Percentiles rank a stretch among this genome's conserved stretches.
phyloP scores from a whole-genome alignment of 1,140 invertebrate genomes.

The Orchesella cincta region DNA sequence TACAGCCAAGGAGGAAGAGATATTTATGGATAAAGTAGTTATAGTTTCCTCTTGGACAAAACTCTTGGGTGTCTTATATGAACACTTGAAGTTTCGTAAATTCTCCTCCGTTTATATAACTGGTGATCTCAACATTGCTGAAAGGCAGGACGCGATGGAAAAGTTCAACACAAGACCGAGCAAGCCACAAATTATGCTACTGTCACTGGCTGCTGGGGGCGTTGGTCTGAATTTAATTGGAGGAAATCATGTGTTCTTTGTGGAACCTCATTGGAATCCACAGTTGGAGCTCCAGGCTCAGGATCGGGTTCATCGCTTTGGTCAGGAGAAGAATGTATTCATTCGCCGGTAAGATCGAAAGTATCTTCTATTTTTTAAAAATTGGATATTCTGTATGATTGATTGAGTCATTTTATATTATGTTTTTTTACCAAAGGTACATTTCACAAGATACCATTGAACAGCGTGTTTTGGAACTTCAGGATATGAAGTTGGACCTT shows the following conservation, averaged over 20 bases:
- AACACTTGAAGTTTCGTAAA: conserved; percentile 61
- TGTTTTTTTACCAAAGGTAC: not conserved
- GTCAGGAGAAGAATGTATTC: conserved; percentile 76
- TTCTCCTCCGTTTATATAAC: conserved; percentile 66
- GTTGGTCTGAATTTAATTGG: conserved; percentile 88
- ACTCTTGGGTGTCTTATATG: conserved; percentile 69
- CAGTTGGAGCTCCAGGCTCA: conserved; percentile 88
- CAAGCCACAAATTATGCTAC: conserved; percentile 66
- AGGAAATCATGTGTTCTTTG: conserved; percentile 82
- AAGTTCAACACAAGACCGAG: conserved; percentile 41
- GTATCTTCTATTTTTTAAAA: not conserved
- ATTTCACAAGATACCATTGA: not conserved
- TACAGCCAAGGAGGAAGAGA: conserved; percentile 27
- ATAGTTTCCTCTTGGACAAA: conserved; percentile 86
- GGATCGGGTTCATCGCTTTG: conserved; percentile 86
- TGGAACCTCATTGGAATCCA: conserved; percentile 95
- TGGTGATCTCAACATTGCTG: conserved; percentile 57
- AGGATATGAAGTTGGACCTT: not conserved
- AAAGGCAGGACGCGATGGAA: conserved; percentile 30
- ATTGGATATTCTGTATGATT: not conserved
- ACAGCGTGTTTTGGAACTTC: not conserved
- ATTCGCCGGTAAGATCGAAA: conserved; percentile 72
- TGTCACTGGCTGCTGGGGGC: conserved; percentile 86
- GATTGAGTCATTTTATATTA: not conserved
- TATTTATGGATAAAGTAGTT: conserved; percentile 69